These are phyloP conservation scores for Siderastrea radians DNA, from an alignment of 92 coral and sea anemone genomes.

Conservation along the genomic window DNA sequence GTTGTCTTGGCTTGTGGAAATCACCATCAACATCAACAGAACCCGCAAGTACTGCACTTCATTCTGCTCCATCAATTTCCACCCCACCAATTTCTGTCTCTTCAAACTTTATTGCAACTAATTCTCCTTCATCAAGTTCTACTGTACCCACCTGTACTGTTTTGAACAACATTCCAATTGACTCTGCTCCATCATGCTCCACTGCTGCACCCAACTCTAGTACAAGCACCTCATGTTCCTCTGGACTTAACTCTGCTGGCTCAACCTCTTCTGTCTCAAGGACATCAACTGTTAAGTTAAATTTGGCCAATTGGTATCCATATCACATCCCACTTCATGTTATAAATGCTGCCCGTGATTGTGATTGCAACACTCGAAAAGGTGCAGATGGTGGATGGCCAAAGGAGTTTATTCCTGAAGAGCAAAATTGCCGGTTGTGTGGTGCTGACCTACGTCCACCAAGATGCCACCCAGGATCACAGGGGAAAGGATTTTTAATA, in stretches of 20 bases:
- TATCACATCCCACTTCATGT: background rate
- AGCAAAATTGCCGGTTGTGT: background rate
- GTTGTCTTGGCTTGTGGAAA: slow-evolving; percentile 14
- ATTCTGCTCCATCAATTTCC: background rate
- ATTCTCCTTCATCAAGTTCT: background rate
- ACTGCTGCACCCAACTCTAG: background rate
- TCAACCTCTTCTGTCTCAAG: slow-evolving; percentile 7
- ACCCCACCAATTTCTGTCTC: background rate
- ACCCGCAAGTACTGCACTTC: background rate
- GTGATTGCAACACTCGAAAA: background rate
- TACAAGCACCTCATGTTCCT: background rate
- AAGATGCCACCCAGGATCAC: background rate
- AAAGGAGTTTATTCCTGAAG: background rate
- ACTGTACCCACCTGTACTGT: background rate
- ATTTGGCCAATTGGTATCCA: background rate
- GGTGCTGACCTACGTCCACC: background rate
- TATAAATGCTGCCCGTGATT: background rate
- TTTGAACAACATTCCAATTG: background rate
- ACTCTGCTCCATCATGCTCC: background rate
- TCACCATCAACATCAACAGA: background rate
- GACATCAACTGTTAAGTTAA: background rate
- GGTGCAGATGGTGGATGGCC: background rate
- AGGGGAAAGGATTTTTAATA: background rate
- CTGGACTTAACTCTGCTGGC: background rate
- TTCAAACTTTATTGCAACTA: background rate